Conservation (phyloP, 2,113 vertebrate genomes). For the Macquaria australasica region DNA sequence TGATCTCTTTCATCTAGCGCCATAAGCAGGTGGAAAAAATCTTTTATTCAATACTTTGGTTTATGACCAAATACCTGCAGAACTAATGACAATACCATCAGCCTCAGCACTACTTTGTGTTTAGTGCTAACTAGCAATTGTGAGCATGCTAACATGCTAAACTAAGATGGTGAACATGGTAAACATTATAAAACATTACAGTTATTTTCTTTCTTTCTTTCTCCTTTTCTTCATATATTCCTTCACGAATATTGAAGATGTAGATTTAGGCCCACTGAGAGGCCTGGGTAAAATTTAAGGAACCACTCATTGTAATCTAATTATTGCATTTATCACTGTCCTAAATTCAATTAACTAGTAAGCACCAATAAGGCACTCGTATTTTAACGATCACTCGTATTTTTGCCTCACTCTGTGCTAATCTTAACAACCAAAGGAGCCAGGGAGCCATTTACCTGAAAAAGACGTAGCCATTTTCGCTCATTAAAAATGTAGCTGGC, state of each 20-base stretch:
- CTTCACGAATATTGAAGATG: conserved; percentile 40
- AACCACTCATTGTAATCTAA: conserved; percentile 38
- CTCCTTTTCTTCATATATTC: neutral
- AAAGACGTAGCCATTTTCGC: conserved; percentile 57
- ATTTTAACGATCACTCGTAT: conserved; percentile 35
- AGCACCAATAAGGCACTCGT: conserved; percentile 20
- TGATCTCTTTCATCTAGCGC: too few species aligned
- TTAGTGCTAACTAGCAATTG: neutral
- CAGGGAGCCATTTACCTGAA: conserved; percentile 61
- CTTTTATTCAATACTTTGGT: too few species aligned
- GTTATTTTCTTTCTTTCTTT: neutral
- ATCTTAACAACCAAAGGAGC: conserved; percentile 51
- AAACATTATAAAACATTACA: neutral
- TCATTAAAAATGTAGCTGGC: conserved; percentile 73
- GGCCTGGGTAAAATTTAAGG: conserved; percentile 14
- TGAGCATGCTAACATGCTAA: neutral
- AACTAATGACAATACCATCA: neutral
- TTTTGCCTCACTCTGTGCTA: conserved; percentile 21
- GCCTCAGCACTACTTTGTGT: neutral
- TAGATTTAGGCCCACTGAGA: conserved; percentile 21
- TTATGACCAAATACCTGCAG: too few species aligned
- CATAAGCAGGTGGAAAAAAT: too few species aligned
- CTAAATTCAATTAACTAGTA: conserved; percentile 31
- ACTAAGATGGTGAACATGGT: neutral
- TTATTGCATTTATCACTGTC: conserved; percentile 45